Evolutionary conservation across 2,113 vertebrate genomes (phyloP), one percentile per base, ranked within the genome.

Genomic region (Numenius arquata): DNA sequence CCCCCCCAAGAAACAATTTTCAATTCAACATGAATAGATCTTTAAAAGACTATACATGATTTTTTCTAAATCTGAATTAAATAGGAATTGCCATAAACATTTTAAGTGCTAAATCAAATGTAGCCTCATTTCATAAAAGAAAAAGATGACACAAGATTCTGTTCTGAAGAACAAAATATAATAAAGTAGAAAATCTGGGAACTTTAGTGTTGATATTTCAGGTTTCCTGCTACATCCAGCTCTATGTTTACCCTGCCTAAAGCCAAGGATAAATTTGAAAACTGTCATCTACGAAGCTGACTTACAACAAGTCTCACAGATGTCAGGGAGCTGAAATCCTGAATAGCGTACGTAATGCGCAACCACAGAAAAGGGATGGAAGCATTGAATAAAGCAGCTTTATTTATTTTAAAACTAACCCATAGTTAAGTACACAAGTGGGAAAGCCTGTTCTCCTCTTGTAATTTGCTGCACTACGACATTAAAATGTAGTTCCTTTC

Each of bases 301-400:
- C 47, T 66, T 50, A 71, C 26, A 48, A n/a, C 52, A 78, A 90
- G 84, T 61, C 90, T 66, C 84, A 32, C 12, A 38, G 38, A 52
- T 12, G 61, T 25, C 38, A 63, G 59, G 34, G 16, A 63, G 59
- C 79, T 74, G 59, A 50, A 86, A 94, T 88, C 84, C 17, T 67
- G 15, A 79, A 89, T 6, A 26, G 36, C 27, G 32, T 30, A 89
- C 52, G 56, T 12, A 85, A 96, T 1, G 40, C 41, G 71, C 34
- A 79, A 91, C 62, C 52, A 38, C 66, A 94, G 92, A 88, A 75
- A 52, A 92, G 70, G 83, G 83, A 85, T 68, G 88, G 90, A 77
- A 94, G 90, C 93, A 83, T 2, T 43, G 79, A 97, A 96, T 41
- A 91, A 76, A 93, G 47, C 70, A 55, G 65, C 88, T 96, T 84